Percentiles rank a stretch among this genome's conserved stretches.
These are phyloP conservation scores for Argyrosomus japonicus DNA, from an alignment of 2,113 vertebrate species.

Conservation along the genomic window DNA sequence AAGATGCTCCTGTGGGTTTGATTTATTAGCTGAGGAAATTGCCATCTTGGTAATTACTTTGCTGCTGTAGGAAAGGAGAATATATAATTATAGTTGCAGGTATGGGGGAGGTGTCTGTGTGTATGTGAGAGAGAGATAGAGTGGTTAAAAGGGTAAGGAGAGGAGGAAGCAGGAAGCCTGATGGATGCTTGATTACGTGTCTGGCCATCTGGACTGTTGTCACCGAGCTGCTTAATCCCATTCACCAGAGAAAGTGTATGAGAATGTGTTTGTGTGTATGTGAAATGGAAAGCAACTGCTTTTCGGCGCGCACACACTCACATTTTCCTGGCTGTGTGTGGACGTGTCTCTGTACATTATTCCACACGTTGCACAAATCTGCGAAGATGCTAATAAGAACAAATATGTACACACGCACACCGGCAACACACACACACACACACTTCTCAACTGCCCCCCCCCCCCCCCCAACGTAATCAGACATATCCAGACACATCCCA, in stretches of 20 bases:
- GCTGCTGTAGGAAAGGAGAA: slow-evolving; percentile 54
- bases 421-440: slow-evolving; percentile 21
- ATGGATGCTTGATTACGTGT: slow-evolving; percentile 77
- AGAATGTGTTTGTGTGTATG: slow-evolving; percentile 32
- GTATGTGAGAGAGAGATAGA: slow-evolving; percentile 58
- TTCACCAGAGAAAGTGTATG: slow-evolving; percentile 67
- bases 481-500: slow-evolving; percentile 73
- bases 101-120: slow-evolving; percentile 72
- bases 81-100: slow-evolving; percentile 69
- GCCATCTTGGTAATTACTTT: slow-evolving; percentile 55
- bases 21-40: slow-evolving; percentile 66
- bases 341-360: slow-evolving; percentile 39
- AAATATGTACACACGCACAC: slow-evolving; percentile 44
- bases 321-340: slow-evolving; percentile 26
- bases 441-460: slow-evolving; percentile 26
- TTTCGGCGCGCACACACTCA: slow-evolving; percentile 29
- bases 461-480: slow-evolving; percentile 59
- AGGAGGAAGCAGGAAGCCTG: slow-evolving; percentile 73
- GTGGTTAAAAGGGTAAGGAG: slow-evolving; percentile 67
- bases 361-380: slow-evolving; percentile 49
- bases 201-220: slow-evolving; percentile 83
- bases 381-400: slow-evolving; percentile 47
- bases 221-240: slow-evolving; percentile 76
- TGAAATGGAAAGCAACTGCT: slow-evolving; percentile 48
- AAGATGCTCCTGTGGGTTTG: slow-evolving; percentile 43